Conservation (phyloP, 1,140 invertebrate species). For the Drosophila quadrilineata region DNA sequence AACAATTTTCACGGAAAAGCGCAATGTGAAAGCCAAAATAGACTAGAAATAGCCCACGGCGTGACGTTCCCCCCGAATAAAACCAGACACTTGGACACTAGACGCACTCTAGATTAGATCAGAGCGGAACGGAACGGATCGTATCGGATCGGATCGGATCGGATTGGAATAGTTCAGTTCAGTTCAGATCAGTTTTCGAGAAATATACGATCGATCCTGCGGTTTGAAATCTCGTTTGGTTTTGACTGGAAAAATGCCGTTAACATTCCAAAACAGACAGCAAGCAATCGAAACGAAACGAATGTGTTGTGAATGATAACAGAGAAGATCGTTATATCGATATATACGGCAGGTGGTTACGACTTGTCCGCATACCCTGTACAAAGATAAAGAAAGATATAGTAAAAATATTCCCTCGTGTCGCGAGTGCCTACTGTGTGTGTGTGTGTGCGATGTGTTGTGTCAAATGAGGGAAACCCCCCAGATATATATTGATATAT, state of each 20-base stretch:
- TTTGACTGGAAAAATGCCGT: constrained; percentile 48
- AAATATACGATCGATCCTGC: background rate
- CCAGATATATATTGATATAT: no score
- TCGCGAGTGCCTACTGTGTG: background rate
- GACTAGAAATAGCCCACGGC: constrained; percentile 75
- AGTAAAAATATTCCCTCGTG: no score
- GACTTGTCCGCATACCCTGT: no score
- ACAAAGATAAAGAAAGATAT: no score
- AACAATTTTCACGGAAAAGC: constrained; percentile 73
- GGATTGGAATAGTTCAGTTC: constrained; percentile 14
- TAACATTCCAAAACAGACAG: constrained; percentile 36
- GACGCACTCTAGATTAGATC: constrained; percentile 46
- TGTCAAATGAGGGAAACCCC: no score
- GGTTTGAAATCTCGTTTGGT: no score
- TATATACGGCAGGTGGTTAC: constrained; percentile 33
- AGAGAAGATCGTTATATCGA: background rate
- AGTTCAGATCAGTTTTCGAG: background rate
- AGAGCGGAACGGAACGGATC: constrained; percentile 9
- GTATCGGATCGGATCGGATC: constrained; percentile 4
- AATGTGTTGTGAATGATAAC: constrained; percentile 24
- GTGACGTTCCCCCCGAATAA: constrained; percentile 62
- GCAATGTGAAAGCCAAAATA: constrained; percentile 77
- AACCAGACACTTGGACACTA: constrained; percentile 59
- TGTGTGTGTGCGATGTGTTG: background rate
- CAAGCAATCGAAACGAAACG: constrained; percentile 12